phyloP scores from a whole-genome alignment of 2,113 vertebrate genomes.

The Menura novaehollandiae region DNA sequence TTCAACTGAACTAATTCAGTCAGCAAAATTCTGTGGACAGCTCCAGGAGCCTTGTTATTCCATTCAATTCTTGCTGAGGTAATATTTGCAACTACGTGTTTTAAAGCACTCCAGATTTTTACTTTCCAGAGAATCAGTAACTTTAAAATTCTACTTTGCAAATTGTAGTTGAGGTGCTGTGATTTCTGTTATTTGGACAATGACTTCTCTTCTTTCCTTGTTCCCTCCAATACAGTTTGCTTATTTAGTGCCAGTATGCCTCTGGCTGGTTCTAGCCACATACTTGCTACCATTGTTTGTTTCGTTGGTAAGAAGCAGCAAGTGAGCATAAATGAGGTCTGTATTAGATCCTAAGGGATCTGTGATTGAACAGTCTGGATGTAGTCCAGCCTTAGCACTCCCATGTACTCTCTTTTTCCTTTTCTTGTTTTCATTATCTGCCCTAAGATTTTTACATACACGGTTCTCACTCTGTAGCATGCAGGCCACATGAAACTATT shows the following conservation, averaged over 20 bases:
- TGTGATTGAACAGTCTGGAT: background rate
- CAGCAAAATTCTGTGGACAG: background rate
- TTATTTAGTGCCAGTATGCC: background rate
- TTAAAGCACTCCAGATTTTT: background rate
- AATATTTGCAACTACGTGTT: background rate
- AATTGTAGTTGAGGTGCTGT: background rate
- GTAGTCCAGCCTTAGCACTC: background rate
- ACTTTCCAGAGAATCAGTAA: background rate
- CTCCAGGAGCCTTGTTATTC: background rate
- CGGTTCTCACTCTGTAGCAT: background rate
- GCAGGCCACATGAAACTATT: rapidly evolving
- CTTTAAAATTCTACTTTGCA: background rate
- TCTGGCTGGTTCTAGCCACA: background rate
- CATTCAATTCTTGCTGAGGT: background rate
- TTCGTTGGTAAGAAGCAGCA: background rate
- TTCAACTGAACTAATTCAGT: background rate
- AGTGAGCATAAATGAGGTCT: background rate
- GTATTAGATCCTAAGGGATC: background rate
- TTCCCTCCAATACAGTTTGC: background rate
- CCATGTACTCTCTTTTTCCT: background rate
- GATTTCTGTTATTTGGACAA: background rate
- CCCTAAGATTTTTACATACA: background rate
- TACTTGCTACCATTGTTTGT: background rate
- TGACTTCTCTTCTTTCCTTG: background rate
- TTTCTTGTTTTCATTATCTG: background rate